Evolutionary conservation across 2,113 vertebrate species (phyloP).

Genomic region (Psilopsiagon aymara): DNA sequence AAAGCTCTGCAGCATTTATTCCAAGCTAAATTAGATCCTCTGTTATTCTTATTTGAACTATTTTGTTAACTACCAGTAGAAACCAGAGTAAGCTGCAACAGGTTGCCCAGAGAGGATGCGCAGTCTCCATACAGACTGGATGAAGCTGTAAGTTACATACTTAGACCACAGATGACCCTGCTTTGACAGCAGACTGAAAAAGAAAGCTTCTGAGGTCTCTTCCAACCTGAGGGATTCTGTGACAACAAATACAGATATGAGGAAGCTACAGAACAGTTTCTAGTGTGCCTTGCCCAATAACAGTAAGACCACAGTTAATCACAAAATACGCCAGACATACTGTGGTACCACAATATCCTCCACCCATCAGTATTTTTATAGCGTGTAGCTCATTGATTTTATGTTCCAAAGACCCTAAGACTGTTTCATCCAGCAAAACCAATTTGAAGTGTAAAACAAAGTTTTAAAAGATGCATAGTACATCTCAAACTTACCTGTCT

Average conservation of each 20-base stretch:
- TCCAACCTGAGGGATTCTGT: not conserved
- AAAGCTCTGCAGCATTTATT: not conserved
- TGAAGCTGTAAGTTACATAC: not conserved
- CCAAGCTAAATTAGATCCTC: not conserved
- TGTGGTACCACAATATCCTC: not conserved
- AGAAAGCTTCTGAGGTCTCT: not conserved
- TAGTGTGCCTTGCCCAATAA: not conserved
- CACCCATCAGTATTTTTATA: not conserved
- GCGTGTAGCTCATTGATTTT: not conserved
- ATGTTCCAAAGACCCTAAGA: not conserved
- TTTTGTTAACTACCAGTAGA: not conserved
- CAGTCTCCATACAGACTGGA: not conserved
- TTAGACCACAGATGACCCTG: not conserved
- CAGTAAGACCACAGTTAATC: not conserved
- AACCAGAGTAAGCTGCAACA: not conserved
- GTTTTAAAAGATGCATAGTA: not conserved
- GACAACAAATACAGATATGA: not conserved
- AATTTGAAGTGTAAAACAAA: not conserved
- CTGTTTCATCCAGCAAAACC: not conserved
- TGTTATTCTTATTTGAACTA: not conserved
- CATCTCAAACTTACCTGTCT: slow-evolving; percentile 78
- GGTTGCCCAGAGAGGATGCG: not conserved
- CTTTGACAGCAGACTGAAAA: not conserved
- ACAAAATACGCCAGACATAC: not conserved
- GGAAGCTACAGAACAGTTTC: not conserved